Evolutionary conservation across 2,113 vertebrate genomes (phyloP).

Genomic region (Prunella fulvescens): DNA sequence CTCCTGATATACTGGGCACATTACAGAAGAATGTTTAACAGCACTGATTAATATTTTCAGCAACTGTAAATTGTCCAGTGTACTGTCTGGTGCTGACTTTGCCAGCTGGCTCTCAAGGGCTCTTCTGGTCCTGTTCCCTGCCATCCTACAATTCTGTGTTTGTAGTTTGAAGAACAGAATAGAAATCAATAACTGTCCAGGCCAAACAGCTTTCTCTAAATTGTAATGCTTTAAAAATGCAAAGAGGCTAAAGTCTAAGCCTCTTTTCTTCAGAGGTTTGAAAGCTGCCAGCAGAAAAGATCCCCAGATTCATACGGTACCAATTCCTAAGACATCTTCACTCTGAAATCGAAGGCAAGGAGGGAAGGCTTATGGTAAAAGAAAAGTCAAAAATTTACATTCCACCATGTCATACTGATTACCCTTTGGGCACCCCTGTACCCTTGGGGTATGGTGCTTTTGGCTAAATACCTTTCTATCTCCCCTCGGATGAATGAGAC

Average conservation of each 20-base stretch:
- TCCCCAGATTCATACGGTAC: background rate
- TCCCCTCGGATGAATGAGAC: background rate
- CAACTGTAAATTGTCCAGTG: background rate
- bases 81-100: background rate
- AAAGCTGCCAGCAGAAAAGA: background rate
- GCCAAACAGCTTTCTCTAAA: background rate
- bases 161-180: background rate
- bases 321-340: background rate
- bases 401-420: background rate
- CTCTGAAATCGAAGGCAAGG: background rate
- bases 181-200: background rate
- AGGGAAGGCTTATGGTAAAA: background rate
- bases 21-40: slow-evolving; percentile 7
- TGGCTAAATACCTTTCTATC: background rate
- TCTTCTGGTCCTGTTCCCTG: background rate
- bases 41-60: slow-evolving; percentile 18
- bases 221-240: background rate
- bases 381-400: background rate
- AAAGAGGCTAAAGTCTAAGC: slow-evolving; percentile 9
- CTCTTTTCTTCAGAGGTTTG: background rate
- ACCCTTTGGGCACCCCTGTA: background rate
- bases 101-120: background rate
- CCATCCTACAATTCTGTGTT: background rate
- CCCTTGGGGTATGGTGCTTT: background rate
- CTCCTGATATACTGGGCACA: background rate